Evolutionary conservation across 2,113 vertebrate genomes (phyloP).

Genomic region (Scophthalmus maximus): DNA sequence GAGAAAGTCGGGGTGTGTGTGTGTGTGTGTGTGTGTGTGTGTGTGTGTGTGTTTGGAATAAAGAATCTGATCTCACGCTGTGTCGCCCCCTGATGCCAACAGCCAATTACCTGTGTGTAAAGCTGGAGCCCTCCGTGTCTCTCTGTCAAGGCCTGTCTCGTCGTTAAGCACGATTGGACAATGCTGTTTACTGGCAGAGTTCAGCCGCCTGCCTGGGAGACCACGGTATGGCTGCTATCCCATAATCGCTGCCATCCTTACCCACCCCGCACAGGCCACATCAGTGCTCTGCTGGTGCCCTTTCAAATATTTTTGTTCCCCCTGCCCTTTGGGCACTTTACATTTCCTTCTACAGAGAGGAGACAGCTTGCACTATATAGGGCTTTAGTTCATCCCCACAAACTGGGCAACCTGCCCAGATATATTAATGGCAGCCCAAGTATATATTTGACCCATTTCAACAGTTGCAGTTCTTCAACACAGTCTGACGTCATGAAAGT

Average conservation of each 20-base stretch:
- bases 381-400: slow-evolving; percentile 21
- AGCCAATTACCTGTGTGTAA: slow-evolving; percentile 79
- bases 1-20: too few species aligned
- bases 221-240: slow-evolving; percentile 17
- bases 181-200: slow-evolving; percentile 55
- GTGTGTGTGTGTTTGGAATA: slow-evolving; percentile 41
- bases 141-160: slow-evolving; percentile 49
- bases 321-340: slow-evolving; percentile 24
- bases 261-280: slow-evolving; percentile 33
- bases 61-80: slow-evolving; percentile 64
- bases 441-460: slow-evolving; percentile 30
- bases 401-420: slow-evolving; percentile 13
- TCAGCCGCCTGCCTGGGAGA: slow-evolving; percentile 31
- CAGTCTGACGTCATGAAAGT: slow-evolving; percentile 23
- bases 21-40: slow-evolving; percentile 1
- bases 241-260: slow-evolving; percentile 43
- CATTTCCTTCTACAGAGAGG: slow-evolving; percentile 7
- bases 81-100: slow-evolving; percentile 37
- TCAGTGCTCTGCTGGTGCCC: slow-evolving; percentile 24
- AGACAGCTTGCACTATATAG: slow-evolving; percentile 1
- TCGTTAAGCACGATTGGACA: slow-evolving; percentile 56
- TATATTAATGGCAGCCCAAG: slow-evolving; percentile 19
- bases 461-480: background rate
- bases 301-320: slow-evolving; percentile 34
- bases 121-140: slow-evolving; percentile 45